phyloP scores from a whole-genome alignment of 2,797 vertebrate species.

The Spondyliosoma cantharus region DNA sequence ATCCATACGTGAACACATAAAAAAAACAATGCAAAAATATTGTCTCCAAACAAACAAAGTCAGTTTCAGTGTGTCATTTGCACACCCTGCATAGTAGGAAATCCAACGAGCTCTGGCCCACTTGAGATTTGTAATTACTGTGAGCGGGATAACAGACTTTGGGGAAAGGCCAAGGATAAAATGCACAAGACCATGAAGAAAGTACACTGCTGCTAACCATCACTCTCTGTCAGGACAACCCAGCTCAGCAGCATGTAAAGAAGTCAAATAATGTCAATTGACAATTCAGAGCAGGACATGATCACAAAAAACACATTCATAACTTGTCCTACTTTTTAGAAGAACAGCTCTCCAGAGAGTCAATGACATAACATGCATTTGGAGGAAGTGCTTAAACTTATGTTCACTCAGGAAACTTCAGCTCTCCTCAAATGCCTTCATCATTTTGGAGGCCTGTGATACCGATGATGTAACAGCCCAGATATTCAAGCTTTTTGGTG shows the following conservation, averaged over 20 bases:
- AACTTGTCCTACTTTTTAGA: conserved; percentile 57
- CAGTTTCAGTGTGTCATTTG: conserved; percentile 16
- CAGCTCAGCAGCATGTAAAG: conserved; percentile 32
- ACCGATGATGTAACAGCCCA: conserved; percentile 65
- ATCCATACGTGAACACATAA: not conserved
- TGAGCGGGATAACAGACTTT: conserved; percentile 43
- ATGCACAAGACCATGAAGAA: conserved; percentile 52
- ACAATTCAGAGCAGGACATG: conserved; percentile 33
- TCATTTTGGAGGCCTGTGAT: conserved; percentile 37
- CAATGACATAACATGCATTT: conserved; percentile 53
- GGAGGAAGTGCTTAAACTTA: conserved; percentile 27
- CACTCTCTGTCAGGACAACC: conserved; percentile 50
- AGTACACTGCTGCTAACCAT: conserved; percentile 50
- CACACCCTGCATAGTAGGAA: conserved; percentile 30
- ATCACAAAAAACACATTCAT: conserved; percentile 39
- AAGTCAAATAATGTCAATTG: conserved; percentile 39
- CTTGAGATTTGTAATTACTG: conserved; percentile 67
- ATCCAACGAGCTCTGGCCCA: conserved; percentile 43
- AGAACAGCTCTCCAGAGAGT: conserved; percentile 28
- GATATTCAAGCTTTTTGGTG: conserved; percentile 45
- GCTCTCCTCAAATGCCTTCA: conserved; percentile 26
- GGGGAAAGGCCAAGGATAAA: conserved; percentile 66
- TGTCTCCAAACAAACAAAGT: conserved; percentile 7
- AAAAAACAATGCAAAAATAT: conserved; percentile 1
- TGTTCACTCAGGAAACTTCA: conserved; percentile 37